Evolutionary conservation across 2,113 vertebrate genomes (phyloP).

Genomic region (Caranx melampygus): DNA sequence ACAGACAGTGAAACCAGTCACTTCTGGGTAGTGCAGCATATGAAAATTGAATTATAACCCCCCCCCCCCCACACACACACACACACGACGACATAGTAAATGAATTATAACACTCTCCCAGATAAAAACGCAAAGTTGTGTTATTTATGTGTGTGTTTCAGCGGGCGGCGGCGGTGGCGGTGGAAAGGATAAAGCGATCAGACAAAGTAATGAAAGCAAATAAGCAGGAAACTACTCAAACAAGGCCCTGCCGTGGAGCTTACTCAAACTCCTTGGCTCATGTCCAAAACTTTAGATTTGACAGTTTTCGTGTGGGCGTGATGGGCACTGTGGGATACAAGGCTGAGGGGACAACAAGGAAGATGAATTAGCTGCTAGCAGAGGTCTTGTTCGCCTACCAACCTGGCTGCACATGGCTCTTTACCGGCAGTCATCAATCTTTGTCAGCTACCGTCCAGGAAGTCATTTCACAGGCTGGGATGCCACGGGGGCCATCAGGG

Average conservation of each 20-base stretch:
- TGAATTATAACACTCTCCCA: neutral
- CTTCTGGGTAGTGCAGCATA: neutral
- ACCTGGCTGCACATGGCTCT: constrained; percentile 67
- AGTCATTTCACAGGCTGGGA: constrained; percentile 76
- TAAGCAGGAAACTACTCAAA: constrained; percentile 31
- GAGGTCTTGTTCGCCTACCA: constrained; percentile 74
- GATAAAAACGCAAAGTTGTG: constrained; percentile 7
- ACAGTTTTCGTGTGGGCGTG: constrained; percentile 72
- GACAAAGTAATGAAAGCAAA: constrained; percentile 34
- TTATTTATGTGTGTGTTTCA: constrained; percentile 3
- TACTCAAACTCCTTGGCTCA: constrained; percentile 66
- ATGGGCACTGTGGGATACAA: constrained; percentile 69
- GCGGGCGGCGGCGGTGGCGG: neutral
- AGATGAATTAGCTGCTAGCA: constrained; percentile 84
- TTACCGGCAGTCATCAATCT: constrained; percentile 83
- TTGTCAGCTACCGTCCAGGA: constrained; percentile 79
- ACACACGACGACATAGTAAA: neutral
- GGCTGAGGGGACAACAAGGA: constrained; percentile 75
- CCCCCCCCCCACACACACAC: neutral
- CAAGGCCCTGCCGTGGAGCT: constrained; percentile 33
- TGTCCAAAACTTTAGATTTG: constrained; percentile 74
- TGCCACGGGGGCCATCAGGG: constrained; percentile 45
- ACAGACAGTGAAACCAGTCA: neutral
- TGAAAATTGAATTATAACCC: neutral
- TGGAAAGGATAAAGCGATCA: constrained; percentile 9